phyloP scores from a whole-genome alignment of 2,888 invertebrate species.

The Hyposoter dolosus region DNA sequence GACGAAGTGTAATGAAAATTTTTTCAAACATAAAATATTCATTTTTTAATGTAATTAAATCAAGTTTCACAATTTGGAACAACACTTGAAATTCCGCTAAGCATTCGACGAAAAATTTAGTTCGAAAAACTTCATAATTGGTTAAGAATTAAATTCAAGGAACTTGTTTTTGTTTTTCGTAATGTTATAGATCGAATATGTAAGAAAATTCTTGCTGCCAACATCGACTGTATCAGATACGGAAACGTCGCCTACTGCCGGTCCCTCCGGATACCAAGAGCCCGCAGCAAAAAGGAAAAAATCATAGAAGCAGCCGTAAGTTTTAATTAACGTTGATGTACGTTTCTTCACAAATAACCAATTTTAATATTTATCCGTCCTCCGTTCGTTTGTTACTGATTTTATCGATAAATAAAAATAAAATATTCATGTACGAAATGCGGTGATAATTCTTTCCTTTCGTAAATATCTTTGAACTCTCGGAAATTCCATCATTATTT shows the following conservation, averaged over 20 bases:
- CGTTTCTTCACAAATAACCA: constrained; percentile 12
- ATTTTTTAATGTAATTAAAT: too few species aligned
- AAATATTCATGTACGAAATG: background rate
- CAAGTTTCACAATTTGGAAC: too few species aligned
- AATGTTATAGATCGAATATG: constrained; percentile 89
- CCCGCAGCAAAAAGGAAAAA: constrained; percentile 88
- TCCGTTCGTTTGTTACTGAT: constrained; percentile 29
- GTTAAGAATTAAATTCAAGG: too few species aligned
- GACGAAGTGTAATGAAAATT: too few species aligned
- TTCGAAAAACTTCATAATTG: too few species aligned
- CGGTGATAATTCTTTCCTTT: background rate
- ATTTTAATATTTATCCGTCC: too few species aligned
- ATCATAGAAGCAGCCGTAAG: constrained; percentile 88
- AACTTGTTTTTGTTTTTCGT: background rate
- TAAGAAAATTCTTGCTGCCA: constrained; percentile 96
- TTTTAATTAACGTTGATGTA: constrained; percentile 85
- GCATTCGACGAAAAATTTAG: too few species aligned
- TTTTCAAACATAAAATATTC: too few species aligned
- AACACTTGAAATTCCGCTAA: too few species aligned
- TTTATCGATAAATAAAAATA: background rate
- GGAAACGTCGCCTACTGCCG: constrained; percentile 87
- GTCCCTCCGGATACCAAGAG: constrained; percentile 85
- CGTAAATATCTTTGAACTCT: too few species aligned
- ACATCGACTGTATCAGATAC: constrained; percentile 91
- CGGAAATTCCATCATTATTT: too few species aligned